phyloP scores from a whole-genome alignment of 2,113 vertebrate genomes.

The Piaya cayana region DNA sequence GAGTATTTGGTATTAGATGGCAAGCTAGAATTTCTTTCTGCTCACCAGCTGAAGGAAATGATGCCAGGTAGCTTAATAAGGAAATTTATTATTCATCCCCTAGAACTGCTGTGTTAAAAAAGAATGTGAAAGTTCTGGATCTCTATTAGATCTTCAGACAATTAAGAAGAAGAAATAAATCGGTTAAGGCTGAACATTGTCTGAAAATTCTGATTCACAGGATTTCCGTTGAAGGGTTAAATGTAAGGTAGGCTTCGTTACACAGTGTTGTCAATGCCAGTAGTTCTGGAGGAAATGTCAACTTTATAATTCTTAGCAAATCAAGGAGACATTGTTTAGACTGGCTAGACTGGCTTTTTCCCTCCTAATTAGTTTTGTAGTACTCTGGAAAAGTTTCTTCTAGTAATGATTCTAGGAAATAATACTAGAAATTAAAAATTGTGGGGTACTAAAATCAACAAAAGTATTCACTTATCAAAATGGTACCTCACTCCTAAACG shows the following conservation, averaged over 20 bases:
- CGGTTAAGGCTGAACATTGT: neutral
- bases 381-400: neutral
- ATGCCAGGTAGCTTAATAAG: neutral
- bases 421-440: neutral
- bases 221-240: neutral
- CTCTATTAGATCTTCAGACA: neutral
- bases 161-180: neutral
- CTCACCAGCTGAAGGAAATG: neutral
- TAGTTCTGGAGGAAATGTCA: neutral
- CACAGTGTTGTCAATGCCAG: neutral
- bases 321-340: neutral
- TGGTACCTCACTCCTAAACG: neutral
- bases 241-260: neutral
- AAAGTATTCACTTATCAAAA: neutral
- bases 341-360: neutral
- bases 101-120: neutral
- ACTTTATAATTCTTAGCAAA: neutral
- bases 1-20: neutral
- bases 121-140: neutral
- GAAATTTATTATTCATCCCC: neutral
- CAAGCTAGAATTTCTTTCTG: neutral
- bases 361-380: neutral
- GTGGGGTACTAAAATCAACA: neutral
- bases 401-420: neutral
- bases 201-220: neutral